phyloP scores from a whole-genome alignment of 2,797 vertebrate genomes.

The Nyctibius grandis region DNA sequence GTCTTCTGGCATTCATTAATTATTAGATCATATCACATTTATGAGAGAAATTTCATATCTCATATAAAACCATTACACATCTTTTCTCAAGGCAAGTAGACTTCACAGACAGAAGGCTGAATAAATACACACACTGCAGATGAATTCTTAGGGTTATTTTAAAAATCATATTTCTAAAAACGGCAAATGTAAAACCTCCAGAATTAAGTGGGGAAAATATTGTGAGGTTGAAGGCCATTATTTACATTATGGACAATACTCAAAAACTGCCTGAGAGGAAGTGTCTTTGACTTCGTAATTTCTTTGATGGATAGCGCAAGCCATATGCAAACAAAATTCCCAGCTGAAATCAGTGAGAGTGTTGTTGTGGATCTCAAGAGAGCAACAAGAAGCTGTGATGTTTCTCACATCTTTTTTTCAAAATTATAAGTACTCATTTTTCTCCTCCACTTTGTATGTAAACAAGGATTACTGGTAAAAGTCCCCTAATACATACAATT shows the following conservation, averaged over 20 bases:
- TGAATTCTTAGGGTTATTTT: background rate
- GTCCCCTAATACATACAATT: background rate
- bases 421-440: background rate
- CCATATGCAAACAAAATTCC: background rate
- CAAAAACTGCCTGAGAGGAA: background rate
- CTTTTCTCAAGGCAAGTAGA: slow-evolving; percentile 36
- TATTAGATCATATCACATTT: slow-evolving; percentile 44
- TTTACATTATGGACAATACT: background rate
- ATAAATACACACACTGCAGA: background rate
- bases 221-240: background rate
- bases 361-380: background rate
- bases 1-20: slow-evolving; percentile 48
- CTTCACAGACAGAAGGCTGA: background rate
- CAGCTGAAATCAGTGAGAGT: background rate
- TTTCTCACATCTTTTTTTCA: background rate
- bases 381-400: background rate
- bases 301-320: background rate
- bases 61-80: background rate
- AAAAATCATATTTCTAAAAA: background rate
- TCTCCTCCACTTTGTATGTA: background rate
- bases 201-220: background rate
- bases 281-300: background rate
- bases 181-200: background rate
- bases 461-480: background rate
- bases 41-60: slow-evolving; percentile 41